These are phyloP conservation scores for Caenorhabditis zanzibari DNA, from an alignment of 2,888 invertebrate genomes.

Conservation along the genomic window DNA sequence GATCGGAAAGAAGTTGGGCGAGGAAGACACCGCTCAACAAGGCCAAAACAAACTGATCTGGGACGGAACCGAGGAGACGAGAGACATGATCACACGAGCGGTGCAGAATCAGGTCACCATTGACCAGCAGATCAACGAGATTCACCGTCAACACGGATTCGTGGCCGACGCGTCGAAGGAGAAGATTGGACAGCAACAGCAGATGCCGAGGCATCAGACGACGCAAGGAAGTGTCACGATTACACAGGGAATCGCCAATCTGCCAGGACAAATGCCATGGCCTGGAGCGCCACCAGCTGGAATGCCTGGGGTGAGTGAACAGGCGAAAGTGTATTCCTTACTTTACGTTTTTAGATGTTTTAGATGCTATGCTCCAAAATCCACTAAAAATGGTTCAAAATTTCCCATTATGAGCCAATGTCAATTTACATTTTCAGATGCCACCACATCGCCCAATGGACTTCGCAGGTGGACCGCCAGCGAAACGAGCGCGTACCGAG, in stretches of 20 bases:
- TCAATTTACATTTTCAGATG: conserved; percentile 25
- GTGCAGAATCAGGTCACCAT: conserved; percentile 76
- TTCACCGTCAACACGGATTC: conserved; percentile 78
- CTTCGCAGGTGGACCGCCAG: conserved; percentile 56
- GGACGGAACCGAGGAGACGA: conserved; percentile 98
- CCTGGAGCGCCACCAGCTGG: conserved; percentile 21
- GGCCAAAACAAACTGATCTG: conserved; percentile 87
- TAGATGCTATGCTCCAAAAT: no score
- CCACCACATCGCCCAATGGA: conserved; percentile 20
- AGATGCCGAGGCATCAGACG: conserved; percentile 87
- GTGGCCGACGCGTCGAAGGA: conserved; percentile 95
- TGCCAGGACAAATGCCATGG: conserved; percentile 36
- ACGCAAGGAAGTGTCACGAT: conserved; percentile 61
- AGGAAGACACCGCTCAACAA: conserved; percentile 66
- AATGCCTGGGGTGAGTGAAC: conserved; percentile 15
- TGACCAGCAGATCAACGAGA: conserved; percentile 77
- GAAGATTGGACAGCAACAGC: conserved; percentile 89
- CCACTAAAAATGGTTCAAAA: no score
- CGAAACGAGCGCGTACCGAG: conserved; percentile 67
- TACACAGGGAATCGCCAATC: conserved; percentile 56
- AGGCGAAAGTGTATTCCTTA: background rate
- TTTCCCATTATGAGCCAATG: no score
- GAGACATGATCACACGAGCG: conserved; percentile 86
- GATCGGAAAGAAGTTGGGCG: conserved; percentile 95
- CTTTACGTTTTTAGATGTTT: no score